These are phyloP conservation scores for Pseudococcus jackbeardsleyi DNA, from an alignment of 2,888 invertebrate genomes.

Conservation along the genomic window DNA sequence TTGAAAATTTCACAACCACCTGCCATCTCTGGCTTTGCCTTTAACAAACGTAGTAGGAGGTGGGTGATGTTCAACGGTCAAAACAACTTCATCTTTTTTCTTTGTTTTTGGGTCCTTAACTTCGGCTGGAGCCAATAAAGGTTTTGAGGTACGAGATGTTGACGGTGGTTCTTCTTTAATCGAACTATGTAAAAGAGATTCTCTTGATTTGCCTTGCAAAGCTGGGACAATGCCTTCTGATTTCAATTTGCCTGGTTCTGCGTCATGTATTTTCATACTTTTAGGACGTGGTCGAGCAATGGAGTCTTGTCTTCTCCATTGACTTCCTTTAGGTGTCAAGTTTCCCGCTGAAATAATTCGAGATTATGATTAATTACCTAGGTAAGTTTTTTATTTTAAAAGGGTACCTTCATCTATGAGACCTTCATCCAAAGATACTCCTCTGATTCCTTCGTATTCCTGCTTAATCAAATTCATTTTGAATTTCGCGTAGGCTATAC, in stretches of 20 bases:
- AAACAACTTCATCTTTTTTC: conserved; percentile 36
- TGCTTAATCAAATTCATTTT: conserved; percentile 81
- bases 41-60: conserved; percentile 7
- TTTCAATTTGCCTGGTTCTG: conserved; percentile 59
- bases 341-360: not conserved
- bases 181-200: not conserved
- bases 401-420: conserved; percentile 43
- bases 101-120: not conserved
- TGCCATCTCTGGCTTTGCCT: conserved; percentile 48
- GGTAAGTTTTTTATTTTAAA: too few species aligned
- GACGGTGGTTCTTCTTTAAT: not conserved
- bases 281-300: conserved; percentile 67
- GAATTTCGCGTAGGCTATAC: conserved; percentile 90
- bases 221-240: conserved; percentile 12
- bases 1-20: conserved; percentile 42
- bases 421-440: conserved; percentile 66
- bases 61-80: conserved; percentile 29
- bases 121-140: not conserved
- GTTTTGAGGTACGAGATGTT: not conserved
- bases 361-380: not conserved
- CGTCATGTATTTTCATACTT: conserved; percentile 56
- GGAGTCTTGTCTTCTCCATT: conserved; percentile 59
- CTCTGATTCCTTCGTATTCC: conserved; percentile 71
- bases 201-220: not conserved
- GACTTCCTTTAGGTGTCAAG: conserved; percentile 26